Conservation (phyloP, 2,888 invertebrate genomes). For the Elmis aenea region DNA sequence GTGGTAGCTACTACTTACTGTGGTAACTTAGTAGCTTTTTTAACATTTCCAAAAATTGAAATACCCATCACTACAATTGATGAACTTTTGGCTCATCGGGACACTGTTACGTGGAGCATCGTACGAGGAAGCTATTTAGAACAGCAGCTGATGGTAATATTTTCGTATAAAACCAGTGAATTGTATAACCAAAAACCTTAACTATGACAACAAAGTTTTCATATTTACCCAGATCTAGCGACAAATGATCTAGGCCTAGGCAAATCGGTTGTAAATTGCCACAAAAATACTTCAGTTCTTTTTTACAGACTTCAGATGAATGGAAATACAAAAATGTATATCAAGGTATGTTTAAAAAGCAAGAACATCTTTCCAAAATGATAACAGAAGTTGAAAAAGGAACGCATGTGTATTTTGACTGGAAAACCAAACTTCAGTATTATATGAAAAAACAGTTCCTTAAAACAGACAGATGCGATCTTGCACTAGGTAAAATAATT, state of each 20-base stretch:
- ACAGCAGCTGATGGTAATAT: conserved; percentile 52
- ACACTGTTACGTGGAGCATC: conserved; percentile 69
- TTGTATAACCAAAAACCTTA: neutral
- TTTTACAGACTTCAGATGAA: conserved; percentile 54
- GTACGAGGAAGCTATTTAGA: conserved; percentile 71
- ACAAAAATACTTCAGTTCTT: conserved; percentile 4
- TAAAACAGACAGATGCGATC: conserved; percentile 66
- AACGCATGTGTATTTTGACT: conserved; percentile 73
- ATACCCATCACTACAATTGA: conserved; percentile 63
- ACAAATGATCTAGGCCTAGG: too few relatives aligned
- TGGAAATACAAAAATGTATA: conserved; percentile 56
- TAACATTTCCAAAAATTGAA: conserved; percentile 84
- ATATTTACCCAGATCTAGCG: too few relatives aligned
- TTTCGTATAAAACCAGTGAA: neutral
- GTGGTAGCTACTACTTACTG: conserved; percentile 88
- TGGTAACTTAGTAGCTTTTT: conserved; percentile 86
- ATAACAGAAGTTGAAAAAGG: conserved; percentile 59
- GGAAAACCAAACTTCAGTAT: conserved; percentile 71
- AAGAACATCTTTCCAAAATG: conserved; percentile 45
- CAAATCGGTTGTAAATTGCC: neutral
- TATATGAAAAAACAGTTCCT: conserved; percentile 66
- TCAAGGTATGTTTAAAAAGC: conserved; percentile 52
- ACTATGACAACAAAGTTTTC: too few relatives aligned
- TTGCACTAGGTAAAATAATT: conserved; percentile 58
- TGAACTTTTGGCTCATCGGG: conserved; percentile 56